These are phyloP conservation scores for Chironomus tepperi DNA, from an alignment of 1,140 invertebrate genomes.

Conservation along the genomic window DNA sequence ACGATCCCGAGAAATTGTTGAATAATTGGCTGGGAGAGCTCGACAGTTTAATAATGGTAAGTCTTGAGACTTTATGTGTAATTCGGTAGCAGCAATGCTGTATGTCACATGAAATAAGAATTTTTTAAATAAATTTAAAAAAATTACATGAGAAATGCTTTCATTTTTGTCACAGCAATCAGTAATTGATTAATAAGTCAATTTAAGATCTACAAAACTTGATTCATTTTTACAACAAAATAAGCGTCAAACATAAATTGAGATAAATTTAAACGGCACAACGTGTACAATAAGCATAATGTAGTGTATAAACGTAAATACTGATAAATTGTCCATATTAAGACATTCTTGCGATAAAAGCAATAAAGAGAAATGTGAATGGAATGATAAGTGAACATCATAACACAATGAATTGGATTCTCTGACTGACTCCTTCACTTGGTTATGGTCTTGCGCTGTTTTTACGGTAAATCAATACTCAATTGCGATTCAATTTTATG, in stretches of 20 bases:
- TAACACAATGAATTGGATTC: too few relatives aligned
- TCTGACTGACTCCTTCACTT: background rate
- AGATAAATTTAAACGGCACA: background rate
- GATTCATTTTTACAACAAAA: background rate
- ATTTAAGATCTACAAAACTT: too few relatives aligned
- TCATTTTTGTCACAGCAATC: too few relatives aligned
- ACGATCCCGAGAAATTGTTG: conserved; percentile 51
- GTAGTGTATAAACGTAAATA: background rate
- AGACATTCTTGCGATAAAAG: background rate
- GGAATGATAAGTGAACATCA: background rate
- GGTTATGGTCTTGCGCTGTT: background rate
- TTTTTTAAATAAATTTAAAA: too few relatives aligned
- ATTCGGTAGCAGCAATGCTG: too few relatives aligned
- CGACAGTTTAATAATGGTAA: conserved; percentile 54
- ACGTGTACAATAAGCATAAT: background rate
- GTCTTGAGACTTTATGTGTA: conserved; percentile 32
- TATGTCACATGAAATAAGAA: too few relatives aligned
- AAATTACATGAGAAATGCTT: too few relatives aligned
- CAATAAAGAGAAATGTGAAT: background rate
- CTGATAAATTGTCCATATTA: conserved; percentile 3
- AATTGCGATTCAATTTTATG: conserved; percentile 16
- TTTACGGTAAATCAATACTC: conserved; percentile 15
- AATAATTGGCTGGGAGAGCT: conserved; percentile 58
- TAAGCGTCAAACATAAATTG: background rate
- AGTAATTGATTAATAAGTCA: too few relatives aligned